phyloP scores from a whole-genome alignment of 92 coral and sea anemone species.

The Phenganax stokvisi region DNA sequence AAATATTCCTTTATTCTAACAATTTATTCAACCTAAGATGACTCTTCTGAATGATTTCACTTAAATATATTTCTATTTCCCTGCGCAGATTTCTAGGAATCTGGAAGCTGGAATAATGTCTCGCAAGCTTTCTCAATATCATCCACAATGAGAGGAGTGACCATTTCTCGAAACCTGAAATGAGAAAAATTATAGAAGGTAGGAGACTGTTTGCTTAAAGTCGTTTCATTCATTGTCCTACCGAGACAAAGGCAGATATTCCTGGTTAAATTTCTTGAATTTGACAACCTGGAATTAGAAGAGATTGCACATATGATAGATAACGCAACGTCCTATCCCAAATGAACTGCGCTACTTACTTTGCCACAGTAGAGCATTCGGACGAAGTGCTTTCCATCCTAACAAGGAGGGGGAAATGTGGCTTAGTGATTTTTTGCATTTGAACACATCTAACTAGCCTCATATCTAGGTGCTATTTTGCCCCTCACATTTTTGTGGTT shows the following conservation, averaged over 20 bases:
- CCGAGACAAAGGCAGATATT: neutral
- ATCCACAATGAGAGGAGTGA: constrained; percentile 48
- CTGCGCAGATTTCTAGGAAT: neutral
- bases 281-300: constrained; percentile 5
- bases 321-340: neutral
- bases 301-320: too few species aligned
- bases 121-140: constrained; percentile 42
- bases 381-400: constrained; percentile 65
- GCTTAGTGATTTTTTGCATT: too few species aligned
- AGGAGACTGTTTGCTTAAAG: neutral
- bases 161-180: constrained; percentile 54
- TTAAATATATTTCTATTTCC: too few species aligned
- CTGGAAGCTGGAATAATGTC: constrained; percentile 3
- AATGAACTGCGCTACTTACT: constrained; percentile 40
- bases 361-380: constrained; percentile 69
- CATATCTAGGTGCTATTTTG: too few species aligned
- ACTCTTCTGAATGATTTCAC: too few species aligned
- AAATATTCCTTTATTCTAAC: too few species aligned
- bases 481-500: neutral
- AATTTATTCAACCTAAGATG: too few species aligned
- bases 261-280: constrained; percentile 4
- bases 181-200: neutral
- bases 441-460: too few species aligned
- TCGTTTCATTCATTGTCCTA: constrained; percentile 35
- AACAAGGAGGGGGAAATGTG: constrained; percentile 18